Evolutionary conservation across 1,140 invertebrate genomes (phyloP).

Genomic region (Luehdorfia chinensis): DNA sequence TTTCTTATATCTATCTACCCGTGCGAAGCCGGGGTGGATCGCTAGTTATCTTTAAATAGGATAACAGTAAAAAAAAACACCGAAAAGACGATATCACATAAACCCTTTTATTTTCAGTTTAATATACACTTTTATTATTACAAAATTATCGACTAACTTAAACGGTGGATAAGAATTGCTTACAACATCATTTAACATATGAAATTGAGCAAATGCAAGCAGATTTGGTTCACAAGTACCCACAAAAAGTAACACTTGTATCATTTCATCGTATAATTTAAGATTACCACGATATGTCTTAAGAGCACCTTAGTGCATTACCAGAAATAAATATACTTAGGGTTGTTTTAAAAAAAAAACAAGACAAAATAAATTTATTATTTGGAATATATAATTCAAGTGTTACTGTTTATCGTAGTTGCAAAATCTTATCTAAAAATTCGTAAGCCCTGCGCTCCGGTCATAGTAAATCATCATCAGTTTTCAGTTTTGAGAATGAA

Average conservation of each 20-base stretch:
- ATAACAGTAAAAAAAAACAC: conserved; percentile 53
- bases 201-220: conserved; percentile 69
- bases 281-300: neutral
- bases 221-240: conserved; percentile 25
- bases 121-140: conserved; percentile 59
- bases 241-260: conserved; percentile 1
- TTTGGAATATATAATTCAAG: neutral
- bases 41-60: no score
- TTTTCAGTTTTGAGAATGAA: neutral
- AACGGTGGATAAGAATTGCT: conserved; percentile 57
- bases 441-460: conserved; percentile 9
- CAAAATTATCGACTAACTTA: conserved; percentile 54
- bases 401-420: conserved; percentile 15
- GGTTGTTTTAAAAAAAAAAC: neutral
- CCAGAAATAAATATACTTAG: no score
- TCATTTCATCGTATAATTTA: neutral
- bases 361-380: neutral
- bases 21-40: no score
- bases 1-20: no score
- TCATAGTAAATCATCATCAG: no score
- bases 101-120: conserved; percentile 67
- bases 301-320: no score
- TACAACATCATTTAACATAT: conserved; percentile 41
- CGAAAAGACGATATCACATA: conserved; percentile 63
- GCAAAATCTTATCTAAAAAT: conserved; percentile 5